These are phyloP conservation scores for Trididemnum miniatum DNA, from an alignment of 23 tunicate genomes.

Conservation along the genomic window DNA sequence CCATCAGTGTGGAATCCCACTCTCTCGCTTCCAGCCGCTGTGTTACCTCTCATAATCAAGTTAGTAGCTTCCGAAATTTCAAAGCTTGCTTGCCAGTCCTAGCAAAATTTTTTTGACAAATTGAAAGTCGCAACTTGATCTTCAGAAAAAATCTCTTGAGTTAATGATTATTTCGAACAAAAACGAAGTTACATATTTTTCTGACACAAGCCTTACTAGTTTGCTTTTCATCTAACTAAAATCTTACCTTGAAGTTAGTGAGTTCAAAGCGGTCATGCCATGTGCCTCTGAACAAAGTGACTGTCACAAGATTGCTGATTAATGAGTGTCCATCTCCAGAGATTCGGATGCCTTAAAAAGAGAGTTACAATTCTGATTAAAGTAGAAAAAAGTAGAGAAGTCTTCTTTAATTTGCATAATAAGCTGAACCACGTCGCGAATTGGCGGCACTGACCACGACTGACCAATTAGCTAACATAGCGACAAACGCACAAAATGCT, in stretches of 20 bases:
- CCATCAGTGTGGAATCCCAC: conserved; percentile 72
- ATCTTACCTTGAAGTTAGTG: conserved; percentile 11
- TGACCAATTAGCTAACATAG: no score
- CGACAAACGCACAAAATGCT: no score
- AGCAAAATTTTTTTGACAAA: background rate
- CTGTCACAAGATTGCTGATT: conserved; percentile 48
- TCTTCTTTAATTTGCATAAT: no score
- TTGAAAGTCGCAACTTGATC: background rate
- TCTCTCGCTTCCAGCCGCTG: conserved; percentile 82
- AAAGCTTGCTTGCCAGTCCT: conserved; percentile 76
- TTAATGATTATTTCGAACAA: no score
- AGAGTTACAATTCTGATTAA: no score
- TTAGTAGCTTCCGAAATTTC: conserved; percentile 49
- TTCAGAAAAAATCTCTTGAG: no score
- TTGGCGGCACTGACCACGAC: no score
- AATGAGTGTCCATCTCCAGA: conserved; percentile 44
- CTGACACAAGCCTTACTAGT: no score
- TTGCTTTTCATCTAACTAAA: no score
- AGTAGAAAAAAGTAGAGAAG: no score
- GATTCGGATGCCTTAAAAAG: conserved; percentile 63
- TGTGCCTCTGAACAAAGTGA: conserved; percentile 56
- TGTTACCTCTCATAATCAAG: conserved; percentile 42
- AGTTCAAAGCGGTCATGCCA: conserved; percentile 31
- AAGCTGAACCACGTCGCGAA: no score
- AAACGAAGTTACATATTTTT: no score